Base-by-base conservation (phyloP, 2,888 invertebrate genomes). In the Drosophila prolongata region DNA sequence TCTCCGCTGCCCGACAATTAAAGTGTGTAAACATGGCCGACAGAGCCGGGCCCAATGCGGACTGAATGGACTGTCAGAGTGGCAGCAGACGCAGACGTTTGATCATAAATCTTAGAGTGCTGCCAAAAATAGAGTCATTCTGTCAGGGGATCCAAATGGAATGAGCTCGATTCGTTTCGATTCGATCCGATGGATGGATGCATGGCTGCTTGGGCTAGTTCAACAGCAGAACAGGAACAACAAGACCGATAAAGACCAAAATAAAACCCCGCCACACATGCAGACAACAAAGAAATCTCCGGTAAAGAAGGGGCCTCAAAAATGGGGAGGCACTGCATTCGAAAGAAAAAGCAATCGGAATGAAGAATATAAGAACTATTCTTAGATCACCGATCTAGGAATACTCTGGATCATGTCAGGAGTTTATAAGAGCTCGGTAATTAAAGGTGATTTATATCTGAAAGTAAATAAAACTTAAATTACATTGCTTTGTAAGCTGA, bases 1-100 rank as follows among this genome's bases (percentile, higher is more conserved):
- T 73, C 75, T 56, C 47, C 53, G 52, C 49, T 55, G 49, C 30
- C 64, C 46, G 71, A 76, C 83, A 83, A 83, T 83, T 83, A 83
- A 83, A 76, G 76, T 85, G 80, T 84, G 87, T 87, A 78, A 84
- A 84, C 76, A 73, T 76, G 83, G 72, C 80, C 78, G 80, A 85
- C 66, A 50, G 57, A 72, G 64, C 49, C 47, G 42, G 37, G 38
- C 65, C 76, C 55, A 49, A 79, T 68, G 44, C 14, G 47, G n/a
- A 14, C 73, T 54, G 66, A 72, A 76, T 76, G 37, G 80, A 70
- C 86, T 79, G 71, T 74, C 65, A 69, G 86, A 59, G 64, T 74
- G 73, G 52, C 70, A 13, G 47, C 47, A 56, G 76, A 68, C 81
- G 47, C 47, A 56, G 76, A 72, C 81, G 44, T 66, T 59, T 70